A percentile compares a stretch with the other conserved stretches of the same genome.
phyloP scores from a whole-genome alignment of 2,888 invertebrate genomes.

The Sclerodermus sp. region DNA sequence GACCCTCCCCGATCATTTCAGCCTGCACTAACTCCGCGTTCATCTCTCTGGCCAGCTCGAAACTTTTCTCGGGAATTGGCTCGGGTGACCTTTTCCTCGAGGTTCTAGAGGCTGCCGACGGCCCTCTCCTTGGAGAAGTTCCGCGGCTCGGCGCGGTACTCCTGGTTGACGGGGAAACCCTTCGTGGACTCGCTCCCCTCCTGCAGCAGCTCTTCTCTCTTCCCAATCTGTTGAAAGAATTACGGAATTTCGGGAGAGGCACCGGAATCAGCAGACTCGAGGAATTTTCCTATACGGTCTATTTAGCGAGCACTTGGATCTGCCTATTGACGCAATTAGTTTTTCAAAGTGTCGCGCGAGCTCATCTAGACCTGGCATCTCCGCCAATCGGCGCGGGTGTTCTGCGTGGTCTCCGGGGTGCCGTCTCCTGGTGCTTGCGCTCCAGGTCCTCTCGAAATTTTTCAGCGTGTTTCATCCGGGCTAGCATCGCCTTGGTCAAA shows the following conservation, averaged over 20 bases:
- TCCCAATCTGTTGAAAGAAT: conserved; percentile 16
- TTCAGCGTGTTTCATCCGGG: conserved; percentile 37
- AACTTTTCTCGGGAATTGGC: conserved; percentile 26
- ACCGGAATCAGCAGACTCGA: no score
- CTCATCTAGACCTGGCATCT: conserved; percentile 26
- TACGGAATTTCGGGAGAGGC: no score
- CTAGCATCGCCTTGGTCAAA: conserved; percentile 44
- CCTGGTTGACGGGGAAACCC: neutral
- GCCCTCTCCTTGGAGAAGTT: neutral
- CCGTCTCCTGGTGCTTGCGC: conserved; percentile 16
- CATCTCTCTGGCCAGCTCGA: conserved; percentile 34
- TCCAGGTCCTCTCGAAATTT: conserved; percentile 27
- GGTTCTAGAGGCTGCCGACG: no score
- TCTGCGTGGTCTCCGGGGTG: conserved; percentile 21
- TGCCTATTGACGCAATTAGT: no score
- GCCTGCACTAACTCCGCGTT: conserved; percentile 43
- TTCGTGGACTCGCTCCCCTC: neutral
- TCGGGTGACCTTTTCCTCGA: no score
- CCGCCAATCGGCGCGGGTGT: conserved; percentile 32
- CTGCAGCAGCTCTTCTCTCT: no score
- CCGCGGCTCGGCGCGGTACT: neutral
- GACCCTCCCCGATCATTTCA: conserved; percentile 34
- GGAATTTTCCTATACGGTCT: no score
- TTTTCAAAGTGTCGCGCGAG: neutral
- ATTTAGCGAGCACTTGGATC: no score